These are phyloP conservation scores for Mesochorus sp. DNA, from an alignment of 2,888 invertebrate genomes.

Conservation along the genomic window DNA sequence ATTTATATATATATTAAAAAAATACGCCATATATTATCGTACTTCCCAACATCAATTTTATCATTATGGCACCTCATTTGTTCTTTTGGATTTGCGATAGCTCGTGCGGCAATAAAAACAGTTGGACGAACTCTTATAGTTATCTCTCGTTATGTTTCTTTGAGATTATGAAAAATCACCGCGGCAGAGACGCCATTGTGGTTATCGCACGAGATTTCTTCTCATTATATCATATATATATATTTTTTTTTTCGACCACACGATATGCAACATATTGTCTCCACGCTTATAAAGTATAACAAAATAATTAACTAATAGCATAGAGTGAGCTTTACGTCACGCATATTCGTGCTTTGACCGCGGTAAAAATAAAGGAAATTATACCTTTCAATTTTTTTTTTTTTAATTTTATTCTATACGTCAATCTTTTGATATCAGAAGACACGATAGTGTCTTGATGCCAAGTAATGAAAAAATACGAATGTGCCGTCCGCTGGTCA, in stretches of 20 bases:
- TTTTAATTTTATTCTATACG: no score
- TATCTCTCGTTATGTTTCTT: background rate
- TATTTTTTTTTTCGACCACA: background rate
- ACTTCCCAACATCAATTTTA: conserved; percentile 66
- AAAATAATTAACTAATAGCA: background rate
- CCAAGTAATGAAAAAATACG: no score
- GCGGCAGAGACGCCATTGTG: conserved; percentile 42
- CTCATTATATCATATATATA: background rate
- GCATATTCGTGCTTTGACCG: no score
- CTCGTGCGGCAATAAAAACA: conserved; percentile 29
- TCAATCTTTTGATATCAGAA: no score
- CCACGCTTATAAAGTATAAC: background rate
- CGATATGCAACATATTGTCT: background rate
- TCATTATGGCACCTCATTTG: conserved; percentile 72
- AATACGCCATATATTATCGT: background rate
- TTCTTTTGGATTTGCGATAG: conserved; percentile 65
- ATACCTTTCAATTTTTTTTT: no score
- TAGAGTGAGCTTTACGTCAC: no score
- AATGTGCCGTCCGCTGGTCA: no score
- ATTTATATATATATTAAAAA: no score
- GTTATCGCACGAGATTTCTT: conserved; percentile 24
- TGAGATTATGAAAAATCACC: conserved; percentile 28
- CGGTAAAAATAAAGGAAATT: no score
- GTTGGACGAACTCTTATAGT: conserved; percentile 20
- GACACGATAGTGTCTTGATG: no score